Percentiles rank a stretch among this genome's conserved stretches.
Evolutionary conservation across 2,113 vertebrate species (phyloP).

Genomic region (Raja brachyura): DNA sequence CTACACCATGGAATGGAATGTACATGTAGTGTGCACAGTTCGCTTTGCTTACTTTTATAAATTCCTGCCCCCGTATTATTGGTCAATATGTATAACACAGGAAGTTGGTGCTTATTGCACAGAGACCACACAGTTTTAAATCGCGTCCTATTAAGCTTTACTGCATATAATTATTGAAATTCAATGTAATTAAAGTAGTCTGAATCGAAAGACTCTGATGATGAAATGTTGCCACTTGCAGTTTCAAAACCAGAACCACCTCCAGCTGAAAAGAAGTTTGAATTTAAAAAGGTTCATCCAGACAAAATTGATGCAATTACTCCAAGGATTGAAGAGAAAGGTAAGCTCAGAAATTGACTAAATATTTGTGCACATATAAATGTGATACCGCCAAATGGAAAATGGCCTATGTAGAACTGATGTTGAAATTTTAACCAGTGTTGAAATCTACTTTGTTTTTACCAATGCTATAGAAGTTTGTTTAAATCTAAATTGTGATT

Average conservation of each 20-base stretch:
- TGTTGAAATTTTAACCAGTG: background rate
- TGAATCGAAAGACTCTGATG: background rate
- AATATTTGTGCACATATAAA: background rate
- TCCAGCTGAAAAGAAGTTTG: conserved; percentile 63
- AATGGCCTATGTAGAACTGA: background rate
- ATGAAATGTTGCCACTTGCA: conserved; percentile 56
- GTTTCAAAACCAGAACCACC: conserved; percentile 73
- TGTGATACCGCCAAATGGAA: background rate
- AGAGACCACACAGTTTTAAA: background rate
- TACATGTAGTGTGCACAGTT: background rate
- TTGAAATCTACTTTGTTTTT: background rate
- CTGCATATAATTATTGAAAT: background rate
- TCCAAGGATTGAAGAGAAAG: conserved; percentile 71
- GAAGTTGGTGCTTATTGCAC: background rate
- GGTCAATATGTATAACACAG: background rate
- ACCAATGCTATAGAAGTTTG: background rate
- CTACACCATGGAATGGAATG: background rate
- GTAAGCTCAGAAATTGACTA: conserved; percentile 48
- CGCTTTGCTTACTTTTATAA: background rate
- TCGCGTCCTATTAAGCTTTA: background rate
- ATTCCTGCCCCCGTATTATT: background rate
- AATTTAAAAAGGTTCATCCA: background rate
- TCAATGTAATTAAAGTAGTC: background rate
- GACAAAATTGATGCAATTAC: conserved; percentile 45
- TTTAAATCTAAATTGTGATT: background rate